Evolutionary conservation across 2,888 invertebrate species (phyloP).

Genomic region (Cephus spinipes): DNA sequence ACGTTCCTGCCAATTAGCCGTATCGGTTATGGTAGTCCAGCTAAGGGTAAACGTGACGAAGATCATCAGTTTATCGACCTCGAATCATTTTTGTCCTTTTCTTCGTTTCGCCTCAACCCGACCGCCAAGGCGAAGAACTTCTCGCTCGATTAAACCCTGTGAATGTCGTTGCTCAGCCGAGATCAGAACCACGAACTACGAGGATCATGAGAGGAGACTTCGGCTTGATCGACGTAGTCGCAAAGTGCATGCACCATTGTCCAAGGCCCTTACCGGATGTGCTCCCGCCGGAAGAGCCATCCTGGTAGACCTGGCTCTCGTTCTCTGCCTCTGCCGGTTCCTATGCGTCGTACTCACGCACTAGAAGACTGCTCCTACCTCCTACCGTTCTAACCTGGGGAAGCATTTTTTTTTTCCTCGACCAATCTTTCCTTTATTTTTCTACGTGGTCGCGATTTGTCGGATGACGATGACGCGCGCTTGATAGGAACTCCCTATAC

Average conservation of each 20-base stretch:
- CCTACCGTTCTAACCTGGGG: background rate
- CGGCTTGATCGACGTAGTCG: background rate
- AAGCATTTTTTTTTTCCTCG: background rate
- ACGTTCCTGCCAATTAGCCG: background rate
- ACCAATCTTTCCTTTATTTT: background rate
- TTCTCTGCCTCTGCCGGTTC: background rate
- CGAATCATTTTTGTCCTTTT: background rate
- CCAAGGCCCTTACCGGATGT: conserved; percentile 45
- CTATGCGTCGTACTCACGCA: background rate
- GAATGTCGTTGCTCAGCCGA: background rate
- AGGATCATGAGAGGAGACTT: background rate
- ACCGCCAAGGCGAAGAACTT: background rate
- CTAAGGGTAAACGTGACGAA: background rate
- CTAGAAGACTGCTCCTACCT: background rate
- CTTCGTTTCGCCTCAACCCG: background rate
- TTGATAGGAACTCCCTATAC: background rate
- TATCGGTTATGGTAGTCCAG: background rate
- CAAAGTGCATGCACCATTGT: conserved; percentile 26
- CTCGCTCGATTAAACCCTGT: background rate
- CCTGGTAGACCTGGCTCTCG: conserved; percentile 24
- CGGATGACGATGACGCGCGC: background rate
- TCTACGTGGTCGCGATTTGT: background rate
- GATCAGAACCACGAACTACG: background rate
- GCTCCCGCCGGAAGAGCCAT: conserved; percentile 55
- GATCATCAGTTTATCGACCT: background rate